These are phyloP conservation scores for Sorex araneus DNA, from an alignment of 2,113 vertebrate species.

Conservation along the genomic window DNA sequence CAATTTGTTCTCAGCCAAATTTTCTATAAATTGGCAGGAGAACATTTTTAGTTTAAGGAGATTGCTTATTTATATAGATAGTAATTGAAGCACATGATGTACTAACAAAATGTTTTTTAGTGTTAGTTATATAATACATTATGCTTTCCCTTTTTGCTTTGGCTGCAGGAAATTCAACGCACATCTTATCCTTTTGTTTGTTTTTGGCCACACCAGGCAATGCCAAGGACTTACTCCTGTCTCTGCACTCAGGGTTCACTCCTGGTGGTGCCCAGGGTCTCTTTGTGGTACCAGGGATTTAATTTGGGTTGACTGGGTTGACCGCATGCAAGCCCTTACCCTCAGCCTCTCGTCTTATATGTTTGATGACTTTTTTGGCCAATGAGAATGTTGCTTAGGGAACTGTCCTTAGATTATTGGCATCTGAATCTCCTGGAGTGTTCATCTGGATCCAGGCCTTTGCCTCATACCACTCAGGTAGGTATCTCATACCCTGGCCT, in stretches of 20 bases:
- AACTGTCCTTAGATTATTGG: neutral
- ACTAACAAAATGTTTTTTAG: neutral
- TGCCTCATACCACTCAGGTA: neutral
- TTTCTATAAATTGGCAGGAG: slow-evolving; percentile 37
- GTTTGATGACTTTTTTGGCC: neutral
- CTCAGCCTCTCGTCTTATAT: too few relatives aligned
- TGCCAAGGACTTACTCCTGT: too few relatives aligned
- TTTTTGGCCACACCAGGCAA: neutral
- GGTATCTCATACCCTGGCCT: neutral
- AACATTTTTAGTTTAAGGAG: slow-evolving; percentile 11
- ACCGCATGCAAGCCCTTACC: too few relatives aligned
- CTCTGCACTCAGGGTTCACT: too few relatives aligned
- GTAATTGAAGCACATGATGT: neutral
- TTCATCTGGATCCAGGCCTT: neutral
- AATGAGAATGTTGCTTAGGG: neutral
- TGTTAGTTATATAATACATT: neutral
- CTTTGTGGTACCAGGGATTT: too few relatives aligned
- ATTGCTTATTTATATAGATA: slow-evolving; percentile 4
- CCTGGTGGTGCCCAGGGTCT: too few relatives aligned
- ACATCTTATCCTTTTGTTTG: neutral
- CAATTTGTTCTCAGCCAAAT: slow-evolving; percentile 15
- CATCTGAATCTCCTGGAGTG: neutral
- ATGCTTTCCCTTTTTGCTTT: slow-evolving; percentile 20
- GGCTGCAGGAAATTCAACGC: neutral
- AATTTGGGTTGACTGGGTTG: too few relatives aligned